Percentiles rank a stretch among this genome's conserved stretches.
Evolutionary conservation across 2,113 vertebrate genomes (phyloP).

Genomic region (Cricetomys ansorgei): DNA sequence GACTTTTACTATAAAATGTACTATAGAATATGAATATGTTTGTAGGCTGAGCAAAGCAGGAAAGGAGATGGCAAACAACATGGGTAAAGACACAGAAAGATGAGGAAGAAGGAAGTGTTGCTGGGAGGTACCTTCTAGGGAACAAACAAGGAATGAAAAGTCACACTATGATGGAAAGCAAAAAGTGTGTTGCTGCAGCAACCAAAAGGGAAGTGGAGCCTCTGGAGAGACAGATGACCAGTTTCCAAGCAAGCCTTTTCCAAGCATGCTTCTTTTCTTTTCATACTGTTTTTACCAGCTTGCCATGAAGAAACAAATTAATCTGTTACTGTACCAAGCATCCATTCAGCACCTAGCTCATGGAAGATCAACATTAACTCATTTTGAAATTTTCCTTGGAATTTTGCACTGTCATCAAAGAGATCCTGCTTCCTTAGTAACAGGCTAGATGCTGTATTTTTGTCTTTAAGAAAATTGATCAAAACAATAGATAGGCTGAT

Average conservation of each 20-base stretch:
- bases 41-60: constrained; percentile 45
- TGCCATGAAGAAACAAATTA: neutral
- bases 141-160: constrained; percentile 68
- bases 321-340: neutral
- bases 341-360: neutral
- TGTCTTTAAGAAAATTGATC: neutral
- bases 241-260: neutral
- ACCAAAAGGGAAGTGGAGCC: neutral
- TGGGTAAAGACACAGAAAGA: constrained; percentile 66
- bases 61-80: neutral
- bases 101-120: constrained; percentile 59
- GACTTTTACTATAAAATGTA: constrained; percentile 65
- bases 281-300: neutral
- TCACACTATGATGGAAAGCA: constrained; percentile 71
- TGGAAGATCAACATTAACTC: neutral
- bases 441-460: neutral
- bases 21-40: constrained; percentile 69
- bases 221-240: neutral
- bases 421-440: neutral
- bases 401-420: neutral
- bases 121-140: constrained; percentile 65
- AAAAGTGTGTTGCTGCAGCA: constrained; percentile 37
- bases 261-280: neutral
- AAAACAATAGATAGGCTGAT: neutral
- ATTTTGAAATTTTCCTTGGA: constrained; percentile 29